phyloP scores from a whole-genome alignment of 2,888 invertebrate species.

The Crepidodera aurea region DNA sequence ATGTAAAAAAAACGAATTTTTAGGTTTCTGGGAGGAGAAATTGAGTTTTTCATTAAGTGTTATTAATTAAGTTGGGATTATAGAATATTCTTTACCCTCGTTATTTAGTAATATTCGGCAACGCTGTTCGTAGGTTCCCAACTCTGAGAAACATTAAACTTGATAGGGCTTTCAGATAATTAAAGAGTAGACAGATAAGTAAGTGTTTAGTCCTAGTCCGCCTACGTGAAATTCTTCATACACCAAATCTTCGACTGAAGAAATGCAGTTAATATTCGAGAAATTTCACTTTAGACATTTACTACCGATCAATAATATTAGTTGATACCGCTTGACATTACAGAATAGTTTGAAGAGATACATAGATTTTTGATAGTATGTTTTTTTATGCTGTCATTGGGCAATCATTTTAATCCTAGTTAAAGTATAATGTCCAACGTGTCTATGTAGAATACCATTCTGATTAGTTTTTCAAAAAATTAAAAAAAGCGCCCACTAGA shows the following conservation, averaged over 20 bases:
- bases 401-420: too few relatives aligned
- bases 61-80: too few relatives aligned
- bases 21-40: too few relatives aligned
- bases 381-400: not conserved
- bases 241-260: slow-evolving; percentile 32
- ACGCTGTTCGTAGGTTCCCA: slow-evolving; percentile 27
- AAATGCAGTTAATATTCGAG: slow-evolving; percentile 40
- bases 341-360: slow-evolving; percentile 2
- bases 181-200: slow-evolving; percentile 58
- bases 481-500: too few relatives aligned
- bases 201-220: slow-evolving; percentile 49
- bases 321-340: slow-evolving; percentile 14
- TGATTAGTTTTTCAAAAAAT: too few relatives aligned
- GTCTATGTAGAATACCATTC: too few relatives aligned
- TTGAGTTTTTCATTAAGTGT: too few relatives aligned
- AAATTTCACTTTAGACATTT: slow-evolving; percentile 35
- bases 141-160: slow-evolving; percentile 53
- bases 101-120: slow-evolving; percentile 29
- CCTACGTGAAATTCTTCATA: slow-evolving; percentile 46
- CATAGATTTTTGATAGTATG: not conserved
- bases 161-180: slow-evolving; percentile 59
- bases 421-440: too few relatives aligned
- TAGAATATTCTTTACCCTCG: too few relatives aligned
- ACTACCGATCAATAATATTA: slow-evolving; percentile 35
- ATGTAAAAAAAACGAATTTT: too few relatives aligned